phyloP scores from a whole-genome alignment of 2,888 invertebrate genomes.

The Teinopalpus imperialis region DNA sequence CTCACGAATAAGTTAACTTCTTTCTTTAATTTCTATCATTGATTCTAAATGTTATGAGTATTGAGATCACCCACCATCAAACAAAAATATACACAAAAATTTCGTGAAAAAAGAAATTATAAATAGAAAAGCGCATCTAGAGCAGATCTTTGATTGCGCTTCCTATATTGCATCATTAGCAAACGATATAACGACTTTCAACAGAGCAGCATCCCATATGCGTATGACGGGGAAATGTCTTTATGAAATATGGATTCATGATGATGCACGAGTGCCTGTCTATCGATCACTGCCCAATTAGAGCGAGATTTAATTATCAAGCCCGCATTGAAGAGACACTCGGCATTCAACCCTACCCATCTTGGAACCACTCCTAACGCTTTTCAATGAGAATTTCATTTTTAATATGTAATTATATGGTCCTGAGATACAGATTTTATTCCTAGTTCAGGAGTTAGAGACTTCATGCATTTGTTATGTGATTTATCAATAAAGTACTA shows the following conservation, averaged over 20 bases:
- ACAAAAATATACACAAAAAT: too few relatives aligned
- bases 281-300: conserved; percentile 47
- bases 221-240: conserved; percentile 29
- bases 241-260: conserved; percentile 30
- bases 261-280: conserved; percentile 28
- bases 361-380: conserved; percentile 15
- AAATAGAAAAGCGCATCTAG: too few relatives aligned
- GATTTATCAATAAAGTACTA: too few relatives aligned
- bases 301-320: conserved; percentile 52
- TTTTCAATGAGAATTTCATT: conserved; percentile 5
- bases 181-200: conserved; percentile 23
- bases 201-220: conserved; percentile 23
- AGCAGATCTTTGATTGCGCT: conserved; percentile 1
- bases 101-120: too few relatives aligned
- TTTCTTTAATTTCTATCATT: too few relatives aligned
- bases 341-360: conserved; percentile 22
- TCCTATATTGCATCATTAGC: conserved; percentile 15
- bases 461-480: too few relatives aligned
- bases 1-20: too few relatives aligned
- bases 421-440: too few relatives aligned
- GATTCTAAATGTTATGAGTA: too few relatives aligned
- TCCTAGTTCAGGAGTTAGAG: too few relatives aligned
- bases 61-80: too few relatives aligned
- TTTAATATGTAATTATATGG: too few relatives aligned
- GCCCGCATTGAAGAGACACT: conserved; percentile 38